phyloP scores from a whole-genome alignment of 2,797 vertebrate genomes.

The Melanotaenia nigrans region DNA sequence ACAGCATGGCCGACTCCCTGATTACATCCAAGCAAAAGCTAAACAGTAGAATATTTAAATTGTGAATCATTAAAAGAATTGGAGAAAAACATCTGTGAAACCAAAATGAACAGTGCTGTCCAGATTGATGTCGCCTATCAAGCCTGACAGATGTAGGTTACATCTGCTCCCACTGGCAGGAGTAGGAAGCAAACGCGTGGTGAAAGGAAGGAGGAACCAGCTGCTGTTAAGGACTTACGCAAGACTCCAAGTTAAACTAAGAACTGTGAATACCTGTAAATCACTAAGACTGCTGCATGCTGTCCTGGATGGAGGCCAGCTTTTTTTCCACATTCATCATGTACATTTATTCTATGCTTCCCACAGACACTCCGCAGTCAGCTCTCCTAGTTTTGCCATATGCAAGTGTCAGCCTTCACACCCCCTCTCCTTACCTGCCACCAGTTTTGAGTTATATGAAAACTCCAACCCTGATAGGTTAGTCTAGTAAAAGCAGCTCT shows the following conservation, averaged over 20 bases:
- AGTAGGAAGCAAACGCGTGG: slow-evolving; percentile 60
- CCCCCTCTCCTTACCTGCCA: background rate
- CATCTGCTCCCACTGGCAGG: slow-evolving; percentile 61
- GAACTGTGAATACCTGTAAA: slow-evolving; percentile 57
- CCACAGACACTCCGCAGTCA: slow-evolving; percentile 45
- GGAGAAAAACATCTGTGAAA: slow-evolving; percentile 35
- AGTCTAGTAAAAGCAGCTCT: slow-evolving; percentile 52
- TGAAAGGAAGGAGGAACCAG: slow-evolving; percentile 56
- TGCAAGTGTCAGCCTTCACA: slow-evolving; percentile 44
- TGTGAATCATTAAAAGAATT: slow-evolving; percentile 24
- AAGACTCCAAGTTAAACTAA: slow-evolving; percentile 46
- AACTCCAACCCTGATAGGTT: slow-evolving; percentile 64
- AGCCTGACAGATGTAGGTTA: slow-evolving; percentile 81
- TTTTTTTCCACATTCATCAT: slow-evolving; percentile 37
- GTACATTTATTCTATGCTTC: slow-evolving; percentile 34
- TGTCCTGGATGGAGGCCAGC: slow-evolving; percentile 33
- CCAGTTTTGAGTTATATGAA: slow-evolving; percentile 66
- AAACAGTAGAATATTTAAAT: slow-evolving; percentile 5
- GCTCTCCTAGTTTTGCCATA: slow-evolving; percentile 38
- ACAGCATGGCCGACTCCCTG: slow-evolving; percentile 2
- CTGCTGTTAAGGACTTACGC: slow-evolving; percentile 62
- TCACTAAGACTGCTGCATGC: slow-evolving; percentile 45
- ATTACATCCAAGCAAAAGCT: slow-evolving; percentile 15
- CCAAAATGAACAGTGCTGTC: slow-evolving; percentile 46
- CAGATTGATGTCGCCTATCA: slow-evolving; percentile 70